phyloP scores from a whole-genome alignment of 2,797 vertebrate genomes.

The Diglossa cyanea region DNA sequence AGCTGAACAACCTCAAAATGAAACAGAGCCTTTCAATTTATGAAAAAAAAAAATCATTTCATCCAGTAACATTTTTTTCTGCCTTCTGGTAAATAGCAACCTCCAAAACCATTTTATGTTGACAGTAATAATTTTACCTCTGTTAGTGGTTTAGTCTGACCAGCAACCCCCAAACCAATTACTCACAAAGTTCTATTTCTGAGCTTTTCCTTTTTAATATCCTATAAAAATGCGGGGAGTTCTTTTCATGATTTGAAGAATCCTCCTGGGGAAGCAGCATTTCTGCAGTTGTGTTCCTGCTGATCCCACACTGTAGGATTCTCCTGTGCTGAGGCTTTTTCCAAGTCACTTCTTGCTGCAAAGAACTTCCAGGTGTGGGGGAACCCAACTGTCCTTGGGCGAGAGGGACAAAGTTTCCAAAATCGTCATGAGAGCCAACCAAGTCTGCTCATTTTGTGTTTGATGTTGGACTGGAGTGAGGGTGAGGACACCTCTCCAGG shows the following conservation, averaged over 20 bases:
- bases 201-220: not conserved
- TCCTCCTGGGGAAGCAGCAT: not conserved
- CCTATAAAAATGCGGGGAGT: not conserved
- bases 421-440: not conserved
- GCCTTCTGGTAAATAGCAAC: not conserved
- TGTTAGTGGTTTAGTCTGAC: not conserved
- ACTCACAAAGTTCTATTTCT: not conserved
- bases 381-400: not conserved
- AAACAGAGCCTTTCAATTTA: not conserved
- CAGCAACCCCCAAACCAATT: not conserved
- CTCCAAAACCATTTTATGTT: not conserved
- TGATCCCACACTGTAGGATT: rapidly evolving
- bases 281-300: not conserved
- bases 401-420: not conserved
- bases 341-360: not conserved
- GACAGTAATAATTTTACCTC: not conserved
- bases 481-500: not conserved
- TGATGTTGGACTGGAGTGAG: rapidly evolving
- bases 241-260: not conserved
- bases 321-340: not conserved
- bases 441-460: not conserved
- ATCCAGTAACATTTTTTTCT: not conserved
- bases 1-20: constrained; percentile 6
- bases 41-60: not conserved
- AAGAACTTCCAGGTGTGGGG: not conserved